These are phyloP conservation scores for Orientallactaga sibirica DNA, from an alignment of 2,797 vertebrate genomes.

Conservation along the genomic window DNA sequence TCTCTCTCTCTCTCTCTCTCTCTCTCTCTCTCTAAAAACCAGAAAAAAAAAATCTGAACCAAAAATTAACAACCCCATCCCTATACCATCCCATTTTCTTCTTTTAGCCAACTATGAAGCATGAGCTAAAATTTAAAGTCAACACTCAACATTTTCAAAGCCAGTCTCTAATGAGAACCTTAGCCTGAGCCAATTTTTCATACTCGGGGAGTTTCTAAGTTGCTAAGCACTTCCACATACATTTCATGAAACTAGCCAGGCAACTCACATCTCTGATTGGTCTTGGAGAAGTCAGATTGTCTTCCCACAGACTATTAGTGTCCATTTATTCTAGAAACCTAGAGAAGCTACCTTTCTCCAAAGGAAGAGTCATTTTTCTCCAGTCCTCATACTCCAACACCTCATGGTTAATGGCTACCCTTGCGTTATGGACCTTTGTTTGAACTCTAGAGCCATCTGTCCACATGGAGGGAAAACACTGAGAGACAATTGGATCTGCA, in stretches of 20 bases:
- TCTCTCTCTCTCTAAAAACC: no score
- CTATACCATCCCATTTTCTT: neutral
- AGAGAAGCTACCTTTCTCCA: neutral
- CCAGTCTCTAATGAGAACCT: neutral
- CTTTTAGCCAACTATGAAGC: neutral
- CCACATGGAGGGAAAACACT: slow-evolving; percentile 31
- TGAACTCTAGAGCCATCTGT: neutral
- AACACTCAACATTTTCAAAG: neutral
- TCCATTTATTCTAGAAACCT: neutral
- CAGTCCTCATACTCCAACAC: neutral
- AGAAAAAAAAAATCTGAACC: neutral
- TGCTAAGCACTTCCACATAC: neutral
- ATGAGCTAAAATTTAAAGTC: neutral
- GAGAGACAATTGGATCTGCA: slow-evolving; percentile 69
- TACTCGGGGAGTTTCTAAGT: neutral
- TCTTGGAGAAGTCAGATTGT: neutral
- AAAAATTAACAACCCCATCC: neutral
- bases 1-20: no score
- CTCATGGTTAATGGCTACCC: neutral
- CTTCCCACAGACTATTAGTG: neutral
- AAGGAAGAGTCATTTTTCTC: neutral
- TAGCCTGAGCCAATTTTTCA: neutral
- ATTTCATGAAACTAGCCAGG: neutral
- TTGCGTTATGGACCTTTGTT: neutral
- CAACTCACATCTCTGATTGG: neutral